These are phyloP conservation scores for Eupithecia centaureata DNA, from an alignment of 2,888 invertebrate genomes.

Conservation along the genomic window DNA sequence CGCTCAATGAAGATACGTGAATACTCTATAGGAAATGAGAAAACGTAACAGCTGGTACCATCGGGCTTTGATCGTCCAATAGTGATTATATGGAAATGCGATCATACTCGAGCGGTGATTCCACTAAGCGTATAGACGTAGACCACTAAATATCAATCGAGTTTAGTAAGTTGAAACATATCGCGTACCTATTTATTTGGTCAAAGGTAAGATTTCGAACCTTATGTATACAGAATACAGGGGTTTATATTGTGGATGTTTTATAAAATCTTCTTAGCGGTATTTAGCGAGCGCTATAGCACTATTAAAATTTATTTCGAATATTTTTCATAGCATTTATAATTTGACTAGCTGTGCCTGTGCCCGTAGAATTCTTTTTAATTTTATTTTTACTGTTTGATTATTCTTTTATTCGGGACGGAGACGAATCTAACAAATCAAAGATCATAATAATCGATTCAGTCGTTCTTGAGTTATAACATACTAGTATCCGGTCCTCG, in stretches of 20 bases:
- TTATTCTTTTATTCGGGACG: no score
- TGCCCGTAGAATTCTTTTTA: no score
- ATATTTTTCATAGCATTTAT: no score
- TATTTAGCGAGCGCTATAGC: background rate
- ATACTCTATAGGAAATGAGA: constrained; percentile 56
- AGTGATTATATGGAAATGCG: constrained; percentile 65
- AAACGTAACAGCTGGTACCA: constrained; percentile 55
- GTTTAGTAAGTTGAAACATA: background rate
- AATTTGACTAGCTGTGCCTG: no score
- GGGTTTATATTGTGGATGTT: background rate
- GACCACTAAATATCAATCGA: constrained; percentile 19
- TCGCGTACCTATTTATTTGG: background rate
- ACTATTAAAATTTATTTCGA: no score
- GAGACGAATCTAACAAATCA: no score
- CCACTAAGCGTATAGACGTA: constrained; percentile 50
- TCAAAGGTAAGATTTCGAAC: background rate
- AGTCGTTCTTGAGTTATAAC: no score
- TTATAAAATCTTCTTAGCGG: background rate
- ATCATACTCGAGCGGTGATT: constrained; percentile 59
- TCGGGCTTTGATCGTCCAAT: constrained; percentile 56
- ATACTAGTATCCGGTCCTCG: no score
- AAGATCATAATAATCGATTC: no score
- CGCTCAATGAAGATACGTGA: constrained; percentile 38
- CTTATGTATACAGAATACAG: background rate
- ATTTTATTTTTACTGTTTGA: no score